Evolutionary conservation across 2,113 vertebrate genomes (phyloP).

Genomic region (Epinephelus moara): DNA sequence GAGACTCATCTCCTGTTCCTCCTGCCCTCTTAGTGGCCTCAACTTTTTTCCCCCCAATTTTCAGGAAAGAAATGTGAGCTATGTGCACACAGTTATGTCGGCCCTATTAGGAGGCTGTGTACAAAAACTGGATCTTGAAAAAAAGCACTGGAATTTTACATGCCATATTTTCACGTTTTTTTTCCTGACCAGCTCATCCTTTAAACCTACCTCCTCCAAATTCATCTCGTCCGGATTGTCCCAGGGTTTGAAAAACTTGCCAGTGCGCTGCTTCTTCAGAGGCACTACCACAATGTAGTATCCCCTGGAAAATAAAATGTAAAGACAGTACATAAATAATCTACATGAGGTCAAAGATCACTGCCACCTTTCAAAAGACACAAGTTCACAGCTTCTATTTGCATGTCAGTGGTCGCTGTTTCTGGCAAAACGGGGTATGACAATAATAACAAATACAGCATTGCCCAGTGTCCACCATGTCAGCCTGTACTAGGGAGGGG

Average conservation of each 20-base stretch:
- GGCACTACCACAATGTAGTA: constrained; percentile 99
- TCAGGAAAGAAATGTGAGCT: constrained; percentile 40
- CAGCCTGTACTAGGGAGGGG: background rate
- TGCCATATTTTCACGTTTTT: background rate
- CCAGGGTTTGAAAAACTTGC: constrained; percentile 97
- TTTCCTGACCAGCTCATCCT: background rate
- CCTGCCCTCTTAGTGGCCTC: constrained; percentile 54
- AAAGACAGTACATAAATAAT: background rate
- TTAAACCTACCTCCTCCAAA: constrained; percentile 92
- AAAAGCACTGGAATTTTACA: background rate
- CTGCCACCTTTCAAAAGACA: background rate
- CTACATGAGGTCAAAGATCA: background rate
- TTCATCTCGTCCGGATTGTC: constrained; percentile 99
- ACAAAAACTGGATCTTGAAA: background rate
- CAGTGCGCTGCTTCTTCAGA: constrained; percentile 94
- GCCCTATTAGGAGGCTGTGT: background rate
- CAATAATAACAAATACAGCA: constrained; percentile 1
- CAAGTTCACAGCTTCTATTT: background rate
- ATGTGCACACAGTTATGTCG: constrained; percentile 8
- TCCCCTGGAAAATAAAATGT: constrained; percentile 83
- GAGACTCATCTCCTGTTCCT: constrained; percentile 60
- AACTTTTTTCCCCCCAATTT: constrained; percentile 47
- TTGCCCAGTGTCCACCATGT: background rate
- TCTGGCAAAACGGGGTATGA: background rate
- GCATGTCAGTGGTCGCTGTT: background rate